Conservation (phyloP, 1,140 invertebrate species). For the Leptestheria dahalacensis region DNA sequence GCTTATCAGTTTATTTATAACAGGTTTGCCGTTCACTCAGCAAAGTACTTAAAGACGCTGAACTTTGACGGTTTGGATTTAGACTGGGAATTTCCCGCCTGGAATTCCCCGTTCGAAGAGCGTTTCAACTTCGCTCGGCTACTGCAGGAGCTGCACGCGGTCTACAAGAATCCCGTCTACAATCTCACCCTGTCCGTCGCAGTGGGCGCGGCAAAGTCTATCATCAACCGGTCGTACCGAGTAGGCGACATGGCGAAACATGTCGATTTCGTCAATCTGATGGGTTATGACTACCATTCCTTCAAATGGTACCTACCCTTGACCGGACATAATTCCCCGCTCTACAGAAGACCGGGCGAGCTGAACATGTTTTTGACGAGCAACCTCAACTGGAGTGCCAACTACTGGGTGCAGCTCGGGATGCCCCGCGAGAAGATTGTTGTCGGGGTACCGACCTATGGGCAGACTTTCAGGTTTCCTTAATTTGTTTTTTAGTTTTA, state of each 20-base stretch:
- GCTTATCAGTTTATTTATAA: slow-evolving; percentile 18
- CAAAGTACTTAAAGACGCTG: slow-evolving; percentile 41
- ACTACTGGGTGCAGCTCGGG: slow-evolving; percentile 62
- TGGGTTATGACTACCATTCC: slow-evolving; percentile 80
- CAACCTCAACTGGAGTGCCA: slow-evolving; percentile 66
- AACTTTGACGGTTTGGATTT: slow-evolving; percentile 64
- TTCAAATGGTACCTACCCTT: slow-evolving; percentile 57
- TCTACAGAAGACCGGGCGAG: slow-evolving; percentile 44
- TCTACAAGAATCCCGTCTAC: slow-evolving; percentile 39
- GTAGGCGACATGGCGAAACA: slow-evolving; percentile 53
- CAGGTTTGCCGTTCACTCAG: slow-evolving; percentile 51
- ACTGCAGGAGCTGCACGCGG: slow-evolving; percentile 43
- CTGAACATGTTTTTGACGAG: slow-evolving; percentile 47
- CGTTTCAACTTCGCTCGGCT: slow-evolving; percentile 49
- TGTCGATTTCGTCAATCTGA: slow-evolving; percentile 70
- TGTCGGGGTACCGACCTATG: slow-evolving; percentile 79
- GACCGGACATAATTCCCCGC: slow-evolving; percentile 65
- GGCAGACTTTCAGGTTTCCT: slow-evolving; percentile 51
- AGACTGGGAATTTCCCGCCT: slow-evolving; percentile 74
- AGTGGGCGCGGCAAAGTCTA: slow-evolving; percentile 52
- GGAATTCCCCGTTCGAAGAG: slow-evolving; percentile 41
- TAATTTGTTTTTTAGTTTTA: neutral
- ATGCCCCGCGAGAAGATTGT: slow-evolving; percentile 69
- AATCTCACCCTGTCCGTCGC: slow-evolving; percentile 51
- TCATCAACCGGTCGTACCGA: slow-evolving; percentile 58